Conservation (phyloP, 2,113 vertebrate genomes). For the Hippoglossus stenolepis region DNA sequence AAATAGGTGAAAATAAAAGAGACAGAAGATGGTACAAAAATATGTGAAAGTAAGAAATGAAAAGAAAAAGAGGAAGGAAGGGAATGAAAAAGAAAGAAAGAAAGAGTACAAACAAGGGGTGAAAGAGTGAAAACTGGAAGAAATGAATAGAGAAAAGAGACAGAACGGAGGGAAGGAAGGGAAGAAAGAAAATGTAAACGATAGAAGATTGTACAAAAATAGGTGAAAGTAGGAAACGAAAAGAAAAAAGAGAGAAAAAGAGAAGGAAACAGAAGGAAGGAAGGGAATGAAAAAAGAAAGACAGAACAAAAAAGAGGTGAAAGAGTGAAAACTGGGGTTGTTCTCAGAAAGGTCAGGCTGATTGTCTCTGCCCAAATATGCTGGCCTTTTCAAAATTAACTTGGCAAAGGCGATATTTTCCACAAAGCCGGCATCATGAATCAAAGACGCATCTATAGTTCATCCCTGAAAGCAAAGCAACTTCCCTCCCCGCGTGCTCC, state of each 20-base stretch:
- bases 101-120: neutral
- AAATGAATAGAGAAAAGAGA: too few relatives aligned
- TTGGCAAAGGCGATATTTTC: conserved; percentile 85
- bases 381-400: conserved; percentile 88
- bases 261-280: conserved; percentile 1
- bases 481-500: conserved; percentile 51
- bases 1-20: too few relatives aligned
- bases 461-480: conserved; percentile 73
- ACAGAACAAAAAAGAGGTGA: conserved; percentile 59
- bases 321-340: conserved; percentile 72
- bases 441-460: conserved; percentile 82
- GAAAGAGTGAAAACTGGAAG: too few relatives aligned
- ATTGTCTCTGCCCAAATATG: conserved; percentile 86
- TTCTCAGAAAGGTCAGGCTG: conserved; percentile 85
- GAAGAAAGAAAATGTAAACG: neutral
- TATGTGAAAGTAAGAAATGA: neutral
- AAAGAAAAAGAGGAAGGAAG: neutral
- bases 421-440: conserved; percentile 83
- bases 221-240: too few relatives aligned
- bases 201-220: too few relatives aligned
- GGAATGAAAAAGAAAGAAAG: neutral
- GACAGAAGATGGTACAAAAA: too few relatives aligned
- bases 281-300: conserved; percentile 16
- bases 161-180: neutral
- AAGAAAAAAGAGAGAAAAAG: neutral